Evolutionary conservation across 2,797 vertebrate species (phyloP).

Genomic region (Myotis daubentonii): DNA sequence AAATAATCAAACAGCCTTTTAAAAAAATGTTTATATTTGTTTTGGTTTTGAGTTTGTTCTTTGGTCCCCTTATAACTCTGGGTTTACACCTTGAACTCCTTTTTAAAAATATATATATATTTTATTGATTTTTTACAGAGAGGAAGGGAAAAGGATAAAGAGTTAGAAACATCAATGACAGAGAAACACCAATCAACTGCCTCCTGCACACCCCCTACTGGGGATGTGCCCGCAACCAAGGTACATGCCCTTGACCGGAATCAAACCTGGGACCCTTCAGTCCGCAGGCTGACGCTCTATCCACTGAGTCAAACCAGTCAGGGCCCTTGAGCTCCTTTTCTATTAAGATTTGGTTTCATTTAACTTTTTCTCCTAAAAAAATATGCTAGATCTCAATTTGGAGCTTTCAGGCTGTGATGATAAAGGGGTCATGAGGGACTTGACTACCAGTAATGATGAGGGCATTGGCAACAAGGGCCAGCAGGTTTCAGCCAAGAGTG

Average conservation of each 20-base stretch:
- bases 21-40: background rate
- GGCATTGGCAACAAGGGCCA: background rate
- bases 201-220: too few relatives aligned
- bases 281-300: too few relatives aligned
- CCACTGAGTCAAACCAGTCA: too few relatives aligned
- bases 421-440: background rate
- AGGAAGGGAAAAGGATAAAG: too few relatives aligned
- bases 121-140: too few relatives aligned
- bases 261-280: too few relatives aligned
- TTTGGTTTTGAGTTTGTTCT: slow-evolving; percentile 5
- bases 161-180: too few relatives aligned
- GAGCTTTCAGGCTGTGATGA: background rate
- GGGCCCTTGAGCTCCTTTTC: background rate
- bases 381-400: background rate
- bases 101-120: background rate
- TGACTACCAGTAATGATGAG: background rate
- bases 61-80: background rate
- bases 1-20: background rate
- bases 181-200: too few relatives aligned
- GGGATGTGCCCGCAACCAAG: too few relatives aligned
- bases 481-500: background rate
- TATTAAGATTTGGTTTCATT: background rate
- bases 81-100: background rate
- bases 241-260: too few relatives aligned
- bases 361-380: slow-evolving; percentile 1